A percentile compares a stretch with the other conserved stretches of the same genome.
Conservation (phyloP, 2,888 invertebrate species). For the Rhagonycha fulva region DNA sequence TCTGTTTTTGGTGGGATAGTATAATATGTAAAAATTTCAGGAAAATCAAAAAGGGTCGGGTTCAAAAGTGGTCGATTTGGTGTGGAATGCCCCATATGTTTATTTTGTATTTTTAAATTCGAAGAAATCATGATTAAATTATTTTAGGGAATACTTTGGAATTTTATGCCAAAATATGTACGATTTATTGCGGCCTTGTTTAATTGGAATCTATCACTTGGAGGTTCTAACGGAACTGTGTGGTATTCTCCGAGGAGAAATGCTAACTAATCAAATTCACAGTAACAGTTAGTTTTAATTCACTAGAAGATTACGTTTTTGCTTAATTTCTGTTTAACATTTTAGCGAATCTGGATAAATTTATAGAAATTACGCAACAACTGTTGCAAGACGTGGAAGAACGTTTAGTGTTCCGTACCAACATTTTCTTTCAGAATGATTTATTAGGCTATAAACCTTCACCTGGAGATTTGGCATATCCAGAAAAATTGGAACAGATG, state of each 20-base stretch:
- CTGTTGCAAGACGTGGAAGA: constrained; percentile 95
- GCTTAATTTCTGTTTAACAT: background rate
- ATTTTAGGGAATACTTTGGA: constrained; percentile 75
- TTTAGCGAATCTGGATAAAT: constrained; percentile 55
- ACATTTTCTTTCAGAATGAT: constrained; percentile 91
- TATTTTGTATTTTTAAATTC: too few species aligned
- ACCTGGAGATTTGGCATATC: constrained; percentile 95
- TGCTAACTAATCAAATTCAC: constrained; percentile 86
- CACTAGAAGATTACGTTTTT: background rate
- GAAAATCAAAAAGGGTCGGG: too few species aligned
- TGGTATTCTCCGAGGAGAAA: constrained; percentile 87
- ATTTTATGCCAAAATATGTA: constrained; percentile 86
- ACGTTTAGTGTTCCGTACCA: constrained; percentile 91
- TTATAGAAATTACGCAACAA: constrained; percentile 78
- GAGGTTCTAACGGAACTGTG: constrained; percentile 97
- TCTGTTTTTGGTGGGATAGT: too few species aligned
- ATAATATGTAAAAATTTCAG: too few species aligned
- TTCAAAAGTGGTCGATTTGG: too few species aligned
- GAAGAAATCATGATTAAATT: background rate
- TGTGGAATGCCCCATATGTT: too few species aligned
- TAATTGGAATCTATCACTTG: constrained; percentile 95
- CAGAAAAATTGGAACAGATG: constrained; percentile 97
- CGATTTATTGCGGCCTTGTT: constrained; percentile 88
- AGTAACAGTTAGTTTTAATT: constrained; percentile 64
- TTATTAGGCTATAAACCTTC: constrained; percentile 88